A percentile compares a stretch with the other conserved stretches of the same genome.
Conservation (phyloP, 2,797 vertebrate species). For the Brachymystax lenok region DNA sequence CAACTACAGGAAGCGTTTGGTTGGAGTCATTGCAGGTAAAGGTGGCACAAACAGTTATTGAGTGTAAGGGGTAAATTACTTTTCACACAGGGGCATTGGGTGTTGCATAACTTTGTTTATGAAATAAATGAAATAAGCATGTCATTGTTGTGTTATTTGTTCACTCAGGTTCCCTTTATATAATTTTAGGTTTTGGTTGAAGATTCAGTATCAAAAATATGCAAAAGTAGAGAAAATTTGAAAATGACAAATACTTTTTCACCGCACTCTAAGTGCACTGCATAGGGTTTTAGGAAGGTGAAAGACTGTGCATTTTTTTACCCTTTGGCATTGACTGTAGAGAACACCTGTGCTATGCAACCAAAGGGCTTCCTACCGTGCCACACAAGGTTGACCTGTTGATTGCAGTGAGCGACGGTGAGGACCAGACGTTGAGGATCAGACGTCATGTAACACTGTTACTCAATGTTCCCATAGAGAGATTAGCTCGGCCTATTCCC, state of each 20-base stretch:
- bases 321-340: not conserved
- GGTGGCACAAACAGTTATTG: no score
- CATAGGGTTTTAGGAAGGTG: not conserved
- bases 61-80: no score
- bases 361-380: not conserved
- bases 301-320: not conserved
- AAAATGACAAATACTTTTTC: not conserved
- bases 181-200: no score
- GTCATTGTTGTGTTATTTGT: no score
- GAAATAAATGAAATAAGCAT: no score
- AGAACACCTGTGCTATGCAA: not conserved
- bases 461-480: constrained; percentile 61
- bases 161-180: no score
- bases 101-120: no score
- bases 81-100: no score
- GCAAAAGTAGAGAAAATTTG: no score
- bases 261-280: not conserved
- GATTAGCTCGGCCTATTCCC: constrained; percentile 57
- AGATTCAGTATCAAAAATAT: no score
- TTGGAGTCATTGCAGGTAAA: no score
- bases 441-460: constrained; percentile 68
- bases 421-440: constrained; percentile 57
- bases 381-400: constrained; percentile 35
- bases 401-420: constrained; percentile 13
- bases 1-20: no score